These are phyloP conservation scores for Pelecanoides urinatrix DNA, from an alignment of 2,113 vertebrate species.

Conservation along the genomic window DNA sequence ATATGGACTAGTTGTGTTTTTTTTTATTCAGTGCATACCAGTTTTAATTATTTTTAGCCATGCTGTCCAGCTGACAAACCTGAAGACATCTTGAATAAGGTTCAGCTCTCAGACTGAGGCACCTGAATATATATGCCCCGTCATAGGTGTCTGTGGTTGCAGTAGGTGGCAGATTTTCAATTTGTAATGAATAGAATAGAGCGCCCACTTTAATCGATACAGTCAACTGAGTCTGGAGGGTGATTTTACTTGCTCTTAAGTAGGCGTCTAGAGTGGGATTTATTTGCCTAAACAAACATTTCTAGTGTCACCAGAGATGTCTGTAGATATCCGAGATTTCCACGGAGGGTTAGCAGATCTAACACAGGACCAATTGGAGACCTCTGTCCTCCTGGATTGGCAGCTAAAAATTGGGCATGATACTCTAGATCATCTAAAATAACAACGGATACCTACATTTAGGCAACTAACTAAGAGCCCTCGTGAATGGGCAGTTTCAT, in stretches of 20 bases:
- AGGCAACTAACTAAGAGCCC: not conserved
- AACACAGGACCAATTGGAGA: not conserved
- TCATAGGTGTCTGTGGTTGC: not conserved
- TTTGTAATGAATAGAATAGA: not conserved
- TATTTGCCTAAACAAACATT: not conserved
- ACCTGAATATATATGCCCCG: not conserved
- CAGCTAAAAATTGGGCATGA: not conserved
- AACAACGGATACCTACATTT: not conserved
- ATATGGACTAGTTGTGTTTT: not conserved
- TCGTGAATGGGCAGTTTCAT: not conserved
- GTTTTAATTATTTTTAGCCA: not conserved
- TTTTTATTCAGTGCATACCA: not conserved
- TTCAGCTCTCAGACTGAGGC: not conserved
- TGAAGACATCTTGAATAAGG: not conserved
- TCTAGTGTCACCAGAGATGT: not conserved
- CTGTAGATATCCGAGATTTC: not conserved
- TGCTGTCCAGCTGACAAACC: not conserved
- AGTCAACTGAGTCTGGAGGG: not conserved
- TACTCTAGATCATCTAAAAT: not conserved
- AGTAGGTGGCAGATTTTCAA: not conserved
- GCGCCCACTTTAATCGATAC: not conserved
- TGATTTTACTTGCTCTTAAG: not conserved
- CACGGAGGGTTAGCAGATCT: not conserved
- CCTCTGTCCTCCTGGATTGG: not conserved
- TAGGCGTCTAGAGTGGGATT: not conserved